Conservation (phyloP, 2,888 invertebrate species). For the Hirudinaria manillensis region DNA sequence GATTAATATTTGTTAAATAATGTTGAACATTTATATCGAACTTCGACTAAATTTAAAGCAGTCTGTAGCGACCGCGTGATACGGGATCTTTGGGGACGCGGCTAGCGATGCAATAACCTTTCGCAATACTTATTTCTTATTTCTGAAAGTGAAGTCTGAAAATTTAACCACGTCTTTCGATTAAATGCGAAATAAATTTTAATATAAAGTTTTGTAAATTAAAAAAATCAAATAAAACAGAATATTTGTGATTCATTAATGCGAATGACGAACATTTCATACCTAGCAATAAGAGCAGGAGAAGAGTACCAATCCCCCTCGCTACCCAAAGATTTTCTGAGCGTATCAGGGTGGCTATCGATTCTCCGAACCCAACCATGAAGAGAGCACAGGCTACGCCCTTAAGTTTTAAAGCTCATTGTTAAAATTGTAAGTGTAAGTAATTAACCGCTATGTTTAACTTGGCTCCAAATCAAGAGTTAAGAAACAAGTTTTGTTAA, state of each 20-base stretch:
- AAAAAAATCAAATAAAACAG: no score
- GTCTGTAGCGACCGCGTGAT: no score
- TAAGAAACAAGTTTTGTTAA: neutral
- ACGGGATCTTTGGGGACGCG: neutral
- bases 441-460: neutral
- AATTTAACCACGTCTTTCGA: neutral
- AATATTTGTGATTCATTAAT: neutral
- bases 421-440: neutral
- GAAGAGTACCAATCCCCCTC: slow-evolving; percentile 77
- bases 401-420: slow-evolving; percentile 57
- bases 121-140: neutral
- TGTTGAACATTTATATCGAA: no score
- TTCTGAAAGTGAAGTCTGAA: neutral
- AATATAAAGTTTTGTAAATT: no score
- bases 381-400: slow-evolving; percentile 92
- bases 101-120: neutral
- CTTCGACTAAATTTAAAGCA: no score
- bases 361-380: slow-evolving; percentile 93
- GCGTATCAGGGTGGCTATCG: slow-evolving; percentile 78
- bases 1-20: no score
- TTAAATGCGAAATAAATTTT: neutral
- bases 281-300: slow-evolving; percentile 74
- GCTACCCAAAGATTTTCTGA: slow-evolving; percentile 67
- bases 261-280: neutral
- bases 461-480: neutral